Conservation (phyloP, 2,113 vertebrate genomes). For the Natator depressus region DNA sequence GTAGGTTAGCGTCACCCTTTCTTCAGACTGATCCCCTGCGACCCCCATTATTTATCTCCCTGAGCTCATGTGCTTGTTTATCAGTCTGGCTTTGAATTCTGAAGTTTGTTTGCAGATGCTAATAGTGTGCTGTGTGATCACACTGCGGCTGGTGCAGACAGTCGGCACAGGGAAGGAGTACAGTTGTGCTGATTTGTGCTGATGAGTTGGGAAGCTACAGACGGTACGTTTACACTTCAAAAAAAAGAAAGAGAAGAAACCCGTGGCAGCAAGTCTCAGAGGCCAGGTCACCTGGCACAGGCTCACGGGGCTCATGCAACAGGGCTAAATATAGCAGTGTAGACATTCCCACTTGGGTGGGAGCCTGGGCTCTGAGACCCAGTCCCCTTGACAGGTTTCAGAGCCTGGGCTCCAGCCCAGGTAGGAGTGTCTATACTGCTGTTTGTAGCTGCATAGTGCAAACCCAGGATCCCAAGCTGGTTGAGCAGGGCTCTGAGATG, state of each 20-base stretch:
- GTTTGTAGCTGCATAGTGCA: not conserved
- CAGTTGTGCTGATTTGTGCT: not conserved
- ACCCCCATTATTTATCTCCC: not conserved
- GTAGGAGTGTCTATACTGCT: not conserved
- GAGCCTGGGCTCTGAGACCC: not conserved
- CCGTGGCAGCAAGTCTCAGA: not conserved
- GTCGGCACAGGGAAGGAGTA: not conserved
- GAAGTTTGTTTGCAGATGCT: not conserved
- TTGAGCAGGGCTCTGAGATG: not conserved
- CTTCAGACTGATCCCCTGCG: accelerated
- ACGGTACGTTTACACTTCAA: not conserved
- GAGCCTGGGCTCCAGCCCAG: not conserved
- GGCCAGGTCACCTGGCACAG: not conserved
- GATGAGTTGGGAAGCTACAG: not conserved
- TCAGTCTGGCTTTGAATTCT: not conserved
- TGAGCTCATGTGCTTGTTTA: accelerated
- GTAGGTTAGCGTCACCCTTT: not conserved
- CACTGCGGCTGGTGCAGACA: not conserved
- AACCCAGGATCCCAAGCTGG: not conserved
- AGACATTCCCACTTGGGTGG: not conserved
- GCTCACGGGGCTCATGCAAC: too few species aligned
- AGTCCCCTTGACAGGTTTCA: not conserved
- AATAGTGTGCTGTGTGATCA: accelerated
- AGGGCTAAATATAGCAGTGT: not conserved
- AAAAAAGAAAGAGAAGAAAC: not conserved